A percentile compares a stretch with the other conserved stretches of the same genome.
phyloP scores from a whole-genome alignment of 2,113 vertebrate genomes.

The Xenotilapia leptura region DNA sequence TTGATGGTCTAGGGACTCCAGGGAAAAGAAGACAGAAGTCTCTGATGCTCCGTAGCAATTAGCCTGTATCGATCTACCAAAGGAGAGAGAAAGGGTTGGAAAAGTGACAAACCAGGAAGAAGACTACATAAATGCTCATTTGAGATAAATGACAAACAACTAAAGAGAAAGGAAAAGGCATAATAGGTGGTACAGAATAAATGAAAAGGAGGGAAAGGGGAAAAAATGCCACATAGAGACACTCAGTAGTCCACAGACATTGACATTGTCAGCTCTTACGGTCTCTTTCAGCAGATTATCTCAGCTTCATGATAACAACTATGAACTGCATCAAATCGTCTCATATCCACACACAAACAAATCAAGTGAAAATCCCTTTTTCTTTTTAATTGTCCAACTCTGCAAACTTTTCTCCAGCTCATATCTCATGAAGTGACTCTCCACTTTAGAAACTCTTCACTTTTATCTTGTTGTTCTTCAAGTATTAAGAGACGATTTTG shows the following conservation, averaged over 20 bases:
- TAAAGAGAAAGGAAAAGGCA: not conserved
- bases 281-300: not conserved
- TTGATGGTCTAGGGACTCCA: constrained; percentile 21
- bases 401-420: not conserved
- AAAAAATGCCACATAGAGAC: not conserved
- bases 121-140: not conserved
- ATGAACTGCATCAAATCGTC: not conserved
- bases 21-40: constrained; percentile 25
- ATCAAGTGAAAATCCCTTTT: not conserved
- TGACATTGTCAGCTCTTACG: not conserved
- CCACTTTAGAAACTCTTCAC: not conserved
- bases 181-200: not conserved
- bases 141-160: not conserved
- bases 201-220: not conserved
- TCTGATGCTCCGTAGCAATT: constrained; percentile 33
- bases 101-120: not conserved
- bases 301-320: not conserved
- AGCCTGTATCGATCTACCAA: constrained; percentile 38
- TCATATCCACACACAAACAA: not conserved
- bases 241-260: not conserved
- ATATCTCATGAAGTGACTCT: not conserved
- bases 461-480: not conserved
- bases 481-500: not conserved
- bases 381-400: not conserved
- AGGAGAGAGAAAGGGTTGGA: not conserved